These are phyloP conservation scores for Enteromius mattozi DNA, from an alignment of 2,797 vertebrate species.

Conservation along the genomic window DNA sequence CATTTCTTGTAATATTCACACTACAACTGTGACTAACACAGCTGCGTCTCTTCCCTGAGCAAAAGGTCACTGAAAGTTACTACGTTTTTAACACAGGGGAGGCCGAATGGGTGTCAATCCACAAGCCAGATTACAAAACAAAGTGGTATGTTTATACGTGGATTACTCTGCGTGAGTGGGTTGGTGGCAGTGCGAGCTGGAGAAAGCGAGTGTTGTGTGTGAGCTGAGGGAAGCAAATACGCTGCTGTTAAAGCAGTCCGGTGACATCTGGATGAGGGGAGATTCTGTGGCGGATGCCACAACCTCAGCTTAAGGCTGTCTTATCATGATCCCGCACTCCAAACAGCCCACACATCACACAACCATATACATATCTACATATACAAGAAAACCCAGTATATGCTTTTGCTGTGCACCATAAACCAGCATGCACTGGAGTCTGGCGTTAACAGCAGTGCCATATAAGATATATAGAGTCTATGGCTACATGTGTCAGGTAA, in stretches of 20 bases:
- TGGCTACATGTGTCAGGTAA: constrained; percentile 37
- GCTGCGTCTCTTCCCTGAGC: neutral
- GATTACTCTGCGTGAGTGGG: constrained; percentile 65
- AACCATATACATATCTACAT: neutral
- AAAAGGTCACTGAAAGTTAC: constrained; percentile 12
- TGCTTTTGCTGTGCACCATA: neutral
- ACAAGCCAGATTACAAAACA: constrained; percentile 66
- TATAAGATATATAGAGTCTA: constrained; percentile 18
- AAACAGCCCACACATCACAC: constrained; percentile 43
- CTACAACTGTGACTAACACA: neutral
- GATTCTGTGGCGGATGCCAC: constrained; percentile 60
- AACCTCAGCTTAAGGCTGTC: constrained; percentile 69
- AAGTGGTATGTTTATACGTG: constrained; percentile 74
- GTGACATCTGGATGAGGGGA: constrained; percentile 73
- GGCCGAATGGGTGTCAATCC: constrained; percentile 2
- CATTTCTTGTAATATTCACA: neutral
- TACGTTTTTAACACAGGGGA: constrained; percentile 9
- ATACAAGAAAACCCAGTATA: constrained; percentile 5
- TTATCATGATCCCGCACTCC: constrained; percentile 73
- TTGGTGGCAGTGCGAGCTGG: neutral
- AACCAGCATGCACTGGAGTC: neutral
- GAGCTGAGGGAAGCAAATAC: neutral
- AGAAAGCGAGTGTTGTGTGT: neutral
- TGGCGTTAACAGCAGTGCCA: constrained; percentile 2
- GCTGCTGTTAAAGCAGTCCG: constrained; percentile 62